Conservation (phyloP, 2,888 invertebrate genomes). For the Drosophila dives region DNA sequence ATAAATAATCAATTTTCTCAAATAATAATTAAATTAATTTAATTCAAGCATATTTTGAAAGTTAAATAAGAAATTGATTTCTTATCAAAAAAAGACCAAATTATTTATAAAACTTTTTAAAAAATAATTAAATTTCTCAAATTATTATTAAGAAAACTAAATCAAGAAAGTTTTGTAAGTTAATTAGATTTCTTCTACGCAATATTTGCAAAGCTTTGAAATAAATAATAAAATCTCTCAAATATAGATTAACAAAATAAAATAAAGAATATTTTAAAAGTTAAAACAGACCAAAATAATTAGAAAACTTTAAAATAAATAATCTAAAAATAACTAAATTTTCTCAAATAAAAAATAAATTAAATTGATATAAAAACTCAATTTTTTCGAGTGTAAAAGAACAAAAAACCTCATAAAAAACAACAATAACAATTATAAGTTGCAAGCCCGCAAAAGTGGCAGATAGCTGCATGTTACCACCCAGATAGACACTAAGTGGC, state of each 20-base stretch:
- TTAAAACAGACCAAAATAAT: background rate
- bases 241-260: background rate
- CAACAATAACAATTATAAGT: slow-evolving; percentile 64
- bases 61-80: too few species aligned
- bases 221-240: background rate
- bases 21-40: too few species aligned
- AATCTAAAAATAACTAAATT: background rate
- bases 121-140: background rate
- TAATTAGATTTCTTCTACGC: too few species aligned
- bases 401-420: background rate
- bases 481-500: slow-evolving; percentile 23
- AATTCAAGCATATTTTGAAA: too few species aligned
- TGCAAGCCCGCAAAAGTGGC: slow-evolving; percentile 48
- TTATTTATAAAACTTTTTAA: too few species aligned
- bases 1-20: background rate
- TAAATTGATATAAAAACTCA: background rate
- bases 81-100: too few species aligned
- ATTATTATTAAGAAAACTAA: too few species aligned
- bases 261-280: background rate
- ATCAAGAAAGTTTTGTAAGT: too few species aligned
- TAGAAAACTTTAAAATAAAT: too few species aligned
- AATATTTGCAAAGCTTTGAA: too few species aligned
- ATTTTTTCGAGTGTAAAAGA: background rate
- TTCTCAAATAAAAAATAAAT: background rate
- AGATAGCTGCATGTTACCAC: slow-evolving; percentile 61